Conservation (phyloP, 2,888 invertebrate genomes). For the Boloria selene region DNA sequence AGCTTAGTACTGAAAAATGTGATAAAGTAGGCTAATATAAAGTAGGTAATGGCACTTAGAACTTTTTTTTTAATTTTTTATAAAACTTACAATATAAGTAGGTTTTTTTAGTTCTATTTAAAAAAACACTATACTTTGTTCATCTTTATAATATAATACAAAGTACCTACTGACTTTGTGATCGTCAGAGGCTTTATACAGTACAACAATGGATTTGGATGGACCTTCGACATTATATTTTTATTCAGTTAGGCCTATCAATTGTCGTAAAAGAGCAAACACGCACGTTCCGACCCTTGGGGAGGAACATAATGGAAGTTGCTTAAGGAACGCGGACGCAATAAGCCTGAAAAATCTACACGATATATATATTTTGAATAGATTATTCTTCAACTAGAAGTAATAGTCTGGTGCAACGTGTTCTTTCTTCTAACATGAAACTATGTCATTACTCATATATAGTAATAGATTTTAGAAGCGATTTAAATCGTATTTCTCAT, state of each 20-base stretch:
- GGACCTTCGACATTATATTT: slow-evolving; percentile 26
- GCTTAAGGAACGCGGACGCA: slow-evolving; percentile 9
- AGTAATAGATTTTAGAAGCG: too few species aligned
- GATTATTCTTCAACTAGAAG: neutral
- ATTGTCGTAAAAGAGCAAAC: slow-evolving; percentile 25
- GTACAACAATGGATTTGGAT: slow-evolving; percentile 21
- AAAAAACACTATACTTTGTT: too few species aligned
- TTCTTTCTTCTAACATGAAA: too few species aligned
- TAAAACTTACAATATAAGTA: too few species aligned
- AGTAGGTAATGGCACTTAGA: too few species aligned
- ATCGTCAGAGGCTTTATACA: neutral
- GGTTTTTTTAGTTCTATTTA: too few species aligned
- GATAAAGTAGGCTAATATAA: too few species aligned
- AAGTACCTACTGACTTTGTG: neutral
- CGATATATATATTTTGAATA: neutral
- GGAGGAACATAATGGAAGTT: slow-evolving; percentile 17
- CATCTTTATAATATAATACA: neutral
- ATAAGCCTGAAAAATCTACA: neutral
- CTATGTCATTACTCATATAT: too few species aligned
- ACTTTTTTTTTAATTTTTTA: too few species aligned
- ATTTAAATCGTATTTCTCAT: too few species aligned
- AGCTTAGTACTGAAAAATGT: too few species aligned
- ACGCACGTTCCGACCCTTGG: slow-evolving; percentile 19
- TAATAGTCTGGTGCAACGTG: too few species aligned
- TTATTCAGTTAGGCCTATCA: slow-evolving; percentile 17